Evolutionary conservation across 2,113 vertebrate genomes (phyloP).

Genomic region (Chauna torquata): DNA sequence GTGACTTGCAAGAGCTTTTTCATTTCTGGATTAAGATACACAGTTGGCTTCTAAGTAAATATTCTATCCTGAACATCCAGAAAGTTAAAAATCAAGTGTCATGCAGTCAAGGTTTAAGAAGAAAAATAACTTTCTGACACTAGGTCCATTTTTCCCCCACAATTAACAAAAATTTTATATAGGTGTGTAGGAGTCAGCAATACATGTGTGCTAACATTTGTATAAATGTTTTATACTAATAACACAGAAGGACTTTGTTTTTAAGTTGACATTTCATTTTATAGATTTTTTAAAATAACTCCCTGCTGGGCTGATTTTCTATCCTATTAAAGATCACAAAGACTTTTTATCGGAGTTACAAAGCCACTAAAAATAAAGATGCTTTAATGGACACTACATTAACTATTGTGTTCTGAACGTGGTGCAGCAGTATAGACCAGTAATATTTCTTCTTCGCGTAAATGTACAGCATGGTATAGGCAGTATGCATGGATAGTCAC

Average conservation of each 20-base stretch:
- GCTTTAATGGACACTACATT: conserved; percentile 37
- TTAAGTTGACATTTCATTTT: background rate
- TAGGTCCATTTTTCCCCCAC: background rate
- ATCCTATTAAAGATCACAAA: background rate
- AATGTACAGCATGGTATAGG: conserved; percentile 1
- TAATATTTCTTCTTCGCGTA: conserved; percentile 51
- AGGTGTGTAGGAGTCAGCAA: background rate
- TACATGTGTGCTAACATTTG: accelerated
- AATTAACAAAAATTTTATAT: background rate
- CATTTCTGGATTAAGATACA: background rate
- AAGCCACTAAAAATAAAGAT: conserved; percentile 48
- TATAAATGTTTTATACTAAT: background rate
- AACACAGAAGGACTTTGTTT: background rate
- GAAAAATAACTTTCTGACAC: background rate
- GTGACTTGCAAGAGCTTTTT: background rate
- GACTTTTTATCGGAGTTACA: conserved; percentile 14
- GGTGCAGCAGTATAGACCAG: background rate
- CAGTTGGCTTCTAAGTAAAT: background rate
- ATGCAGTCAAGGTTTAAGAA: background rate
- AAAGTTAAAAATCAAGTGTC: background rate
- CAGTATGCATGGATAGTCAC: conserved; percentile 37
- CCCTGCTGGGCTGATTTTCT: background rate
- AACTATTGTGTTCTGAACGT: conserved; percentile 21
- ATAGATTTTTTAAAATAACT: background rate
- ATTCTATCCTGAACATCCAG: background rate